These are phyloP conservation scores for Epsilonema sp. DNA, from an alignment of 2,888 invertebrate genomes.

Conservation along the genomic window DNA sequence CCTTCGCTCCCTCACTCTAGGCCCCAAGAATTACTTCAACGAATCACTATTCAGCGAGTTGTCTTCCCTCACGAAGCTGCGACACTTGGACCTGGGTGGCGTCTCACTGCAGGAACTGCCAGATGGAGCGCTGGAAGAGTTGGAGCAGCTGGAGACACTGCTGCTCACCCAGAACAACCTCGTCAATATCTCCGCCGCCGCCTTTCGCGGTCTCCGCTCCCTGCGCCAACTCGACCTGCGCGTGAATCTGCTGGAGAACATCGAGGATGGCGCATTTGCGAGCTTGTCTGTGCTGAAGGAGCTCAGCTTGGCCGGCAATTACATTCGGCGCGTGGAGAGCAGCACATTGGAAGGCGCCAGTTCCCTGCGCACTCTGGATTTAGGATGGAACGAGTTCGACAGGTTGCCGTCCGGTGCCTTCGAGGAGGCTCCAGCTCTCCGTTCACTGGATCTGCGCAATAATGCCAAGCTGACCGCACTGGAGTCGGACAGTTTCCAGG, in stretches of 20 bases:
- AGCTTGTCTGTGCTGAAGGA: constrained; percentile 61
- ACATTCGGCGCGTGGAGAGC: constrained; percentile 40
- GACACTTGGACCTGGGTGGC: not conserved
- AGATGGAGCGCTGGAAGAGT: not conserved
- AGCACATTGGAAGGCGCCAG: constrained; percentile 64
- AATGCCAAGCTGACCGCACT: constrained; percentile 36
- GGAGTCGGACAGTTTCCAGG: constrained; percentile 58
- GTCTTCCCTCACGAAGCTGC: not conserved
- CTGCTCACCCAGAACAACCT: constrained; percentile 32
- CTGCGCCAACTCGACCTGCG: constrained; percentile 57
- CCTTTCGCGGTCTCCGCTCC: constrained; percentile 62
- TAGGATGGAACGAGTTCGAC: constrained; percentile 39
- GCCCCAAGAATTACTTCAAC: constrained; percentile 58
- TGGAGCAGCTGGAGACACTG: constrained; percentile 12
- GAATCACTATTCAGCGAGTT: not conserved
- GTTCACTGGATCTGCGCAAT: constrained; percentile 15
- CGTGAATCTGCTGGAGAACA: constrained; percentile 55
- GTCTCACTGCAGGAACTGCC: not conserved
- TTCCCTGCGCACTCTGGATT: constrained; percentile 56
- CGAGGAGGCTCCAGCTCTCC: constrained; percentile 12
- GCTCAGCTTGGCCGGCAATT: constrained; percentile 48
- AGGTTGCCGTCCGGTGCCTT: constrained; percentile 15
- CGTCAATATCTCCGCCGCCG: constrained; percentile 44
- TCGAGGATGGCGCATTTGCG: constrained; percentile 61
- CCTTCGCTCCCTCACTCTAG: constrained; percentile 57